Percentiles rank a stretch among this genome's conserved stretches.
Conservation (phyloP, 2,888 invertebrate species). For the Phengaris arion region DNA sequence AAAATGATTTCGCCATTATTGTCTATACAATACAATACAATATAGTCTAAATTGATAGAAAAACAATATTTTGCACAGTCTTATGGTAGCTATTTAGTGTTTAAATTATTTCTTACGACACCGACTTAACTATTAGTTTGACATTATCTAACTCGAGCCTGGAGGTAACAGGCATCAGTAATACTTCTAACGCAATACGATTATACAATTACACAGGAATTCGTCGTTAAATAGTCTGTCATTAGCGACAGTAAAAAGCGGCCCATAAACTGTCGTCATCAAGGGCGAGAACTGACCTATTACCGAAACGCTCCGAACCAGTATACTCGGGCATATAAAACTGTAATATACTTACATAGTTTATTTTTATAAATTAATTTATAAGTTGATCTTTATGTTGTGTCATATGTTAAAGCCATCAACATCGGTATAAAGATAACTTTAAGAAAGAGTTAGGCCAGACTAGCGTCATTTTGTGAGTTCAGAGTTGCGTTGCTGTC, state of each 20-base stretch:
- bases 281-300: slow-evolving; percentile 23
- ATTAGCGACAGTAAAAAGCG: neutral
- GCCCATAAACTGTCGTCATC: neutral
- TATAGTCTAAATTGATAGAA: no score
- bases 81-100: no score
- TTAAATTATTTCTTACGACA: neutral
- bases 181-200: neutral
- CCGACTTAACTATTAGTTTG: neutral
- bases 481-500: no score
- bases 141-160: neutral
- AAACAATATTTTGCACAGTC: no score
- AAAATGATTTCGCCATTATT: no score
- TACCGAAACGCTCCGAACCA: neutral
- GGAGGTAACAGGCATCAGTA: neutral
- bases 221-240: neutral
- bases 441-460: no score
- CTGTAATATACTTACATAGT: neutral
- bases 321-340: neutral
- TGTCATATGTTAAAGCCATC: no score
- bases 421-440: no score
- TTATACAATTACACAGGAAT: neutral
- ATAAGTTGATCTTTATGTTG: neutral
- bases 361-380: neutral
- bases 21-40: no score
- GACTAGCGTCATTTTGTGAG: no score